Percentiles rank a stretch among this genome's conserved stretches.
Conservation (phyloP, 2,888 invertebrate genomes). For the Strigamia crassipes region DNA sequence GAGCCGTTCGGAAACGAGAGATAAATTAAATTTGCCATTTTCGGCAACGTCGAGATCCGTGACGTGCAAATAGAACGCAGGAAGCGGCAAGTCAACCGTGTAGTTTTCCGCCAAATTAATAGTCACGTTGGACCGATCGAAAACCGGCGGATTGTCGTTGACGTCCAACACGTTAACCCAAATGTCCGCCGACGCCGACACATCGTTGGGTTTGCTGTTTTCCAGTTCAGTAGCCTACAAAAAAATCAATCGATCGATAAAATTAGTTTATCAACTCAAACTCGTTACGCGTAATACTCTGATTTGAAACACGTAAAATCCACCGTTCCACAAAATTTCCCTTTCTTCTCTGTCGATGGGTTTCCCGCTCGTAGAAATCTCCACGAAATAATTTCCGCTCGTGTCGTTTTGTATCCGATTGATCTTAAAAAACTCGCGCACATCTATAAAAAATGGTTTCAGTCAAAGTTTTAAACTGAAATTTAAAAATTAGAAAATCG, state of each 20-base stretch:
- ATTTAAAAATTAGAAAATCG: neutral
- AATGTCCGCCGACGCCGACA: constrained; percentile 70
- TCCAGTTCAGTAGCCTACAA: constrained; percentile 73
- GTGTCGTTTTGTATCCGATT: constrained; percentile 56
- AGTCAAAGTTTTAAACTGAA: neutral
- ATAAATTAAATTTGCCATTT: constrained; percentile 72
- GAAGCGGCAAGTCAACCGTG: constrained; percentile 58
- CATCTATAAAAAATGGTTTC: constrained; percentile 61
- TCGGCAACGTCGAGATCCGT: constrained; percentile 71
- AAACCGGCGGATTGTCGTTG: constrained; percentile 75
- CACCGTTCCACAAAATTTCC: constrained; percentile 74
- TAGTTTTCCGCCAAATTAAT: constrained; percentile 78
- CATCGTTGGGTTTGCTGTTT: constrained; percentile 71
- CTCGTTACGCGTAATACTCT: constrained; percentile 60
- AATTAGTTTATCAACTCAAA: neutral
- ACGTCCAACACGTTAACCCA: constrained; percentile 79
- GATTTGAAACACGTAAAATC: constrained; percentile 72
- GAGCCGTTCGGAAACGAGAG: constrained; percentile 64
- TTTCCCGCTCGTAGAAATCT: constrained; percentile 67
- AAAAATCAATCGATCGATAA: constrained; percentile 52
- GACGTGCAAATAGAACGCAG: constrained; percentile 73
- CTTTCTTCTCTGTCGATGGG: constrained; percentile 77
- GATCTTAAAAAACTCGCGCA: constrained; percentile 71
- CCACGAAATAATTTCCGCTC: constrained; percentile 59
- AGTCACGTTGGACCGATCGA: constrained; percentile 69